Evolutionary conservation across 2,113 vertebrate species (phyloP).

Genomic region (Sturnira hondurensis): DNA sequence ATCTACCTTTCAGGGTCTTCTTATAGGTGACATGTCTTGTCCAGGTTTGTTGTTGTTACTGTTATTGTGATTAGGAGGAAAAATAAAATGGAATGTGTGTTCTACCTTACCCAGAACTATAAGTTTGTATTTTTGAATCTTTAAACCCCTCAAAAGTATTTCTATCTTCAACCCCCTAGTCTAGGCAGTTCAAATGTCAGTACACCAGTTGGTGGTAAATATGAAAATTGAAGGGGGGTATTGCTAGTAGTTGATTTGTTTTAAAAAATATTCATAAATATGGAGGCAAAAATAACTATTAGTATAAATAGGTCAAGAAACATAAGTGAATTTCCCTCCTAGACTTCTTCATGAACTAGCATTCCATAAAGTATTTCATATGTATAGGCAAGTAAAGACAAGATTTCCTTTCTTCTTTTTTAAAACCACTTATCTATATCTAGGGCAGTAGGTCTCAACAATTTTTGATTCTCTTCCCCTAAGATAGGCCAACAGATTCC

Average conservation of each 20-base stretch:
- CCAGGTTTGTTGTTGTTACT: neutral
- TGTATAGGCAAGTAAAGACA: neutral
- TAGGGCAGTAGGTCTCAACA: neutral
- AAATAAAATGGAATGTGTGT: neutral
- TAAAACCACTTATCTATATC: neutral
- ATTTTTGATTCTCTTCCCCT: neutral
- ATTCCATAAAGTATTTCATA: neutral
- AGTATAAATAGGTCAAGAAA: neutral
- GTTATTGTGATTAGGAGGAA: neutral
- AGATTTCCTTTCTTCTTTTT: neutral
- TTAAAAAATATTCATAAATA: neutral
- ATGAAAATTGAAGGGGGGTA: neutral
- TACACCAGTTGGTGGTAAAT: neutral
- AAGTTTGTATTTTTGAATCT: neutral
- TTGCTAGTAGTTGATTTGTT: neutral
- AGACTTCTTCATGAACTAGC: neutral
- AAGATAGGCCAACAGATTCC: neutral
- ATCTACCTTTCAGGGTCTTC: neutral
- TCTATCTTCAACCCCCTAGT: neutral
- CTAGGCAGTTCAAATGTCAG: neutral
- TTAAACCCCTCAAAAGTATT: neutral
- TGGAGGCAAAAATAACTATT: neutral
- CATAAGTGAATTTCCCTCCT: neutral
- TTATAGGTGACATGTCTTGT: neutral
- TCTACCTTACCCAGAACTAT: neutral